Percentiles rank a stretch among this genome's conserved stretches.
Conservation (phyloP, 2,797 vertebrate species). For the Peromyscus nudipes region DNA sequence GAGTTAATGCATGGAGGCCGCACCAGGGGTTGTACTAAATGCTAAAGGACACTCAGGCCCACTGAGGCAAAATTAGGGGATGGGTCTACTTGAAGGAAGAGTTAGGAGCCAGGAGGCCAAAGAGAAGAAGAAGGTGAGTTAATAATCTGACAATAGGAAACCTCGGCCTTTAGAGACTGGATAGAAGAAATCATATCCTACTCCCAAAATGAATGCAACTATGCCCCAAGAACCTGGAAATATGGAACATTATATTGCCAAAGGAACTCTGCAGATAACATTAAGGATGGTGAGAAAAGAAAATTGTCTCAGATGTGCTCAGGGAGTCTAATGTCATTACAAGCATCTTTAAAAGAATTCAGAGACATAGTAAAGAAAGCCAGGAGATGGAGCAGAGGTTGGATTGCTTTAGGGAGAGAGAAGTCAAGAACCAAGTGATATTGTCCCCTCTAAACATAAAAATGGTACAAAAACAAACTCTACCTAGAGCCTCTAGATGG, state of each 20-base stretch:
- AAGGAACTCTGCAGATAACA: neutral
- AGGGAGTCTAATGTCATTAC: neutral
- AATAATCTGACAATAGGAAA: neutral
- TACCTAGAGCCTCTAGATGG: neutral
- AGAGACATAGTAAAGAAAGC: neutral
- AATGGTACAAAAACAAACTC: neutral
- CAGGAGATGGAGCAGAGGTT: neutral
- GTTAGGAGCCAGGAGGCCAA: neutral
- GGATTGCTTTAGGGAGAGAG: neutral
- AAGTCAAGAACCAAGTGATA: neutral
- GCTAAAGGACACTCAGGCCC: neutral
- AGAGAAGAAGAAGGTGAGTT: neutral
- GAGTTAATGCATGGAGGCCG: neutral
- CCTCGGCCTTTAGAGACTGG: neutral
- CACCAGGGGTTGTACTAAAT: neutral
- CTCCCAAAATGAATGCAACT: neutral
- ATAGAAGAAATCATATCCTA: neutral
- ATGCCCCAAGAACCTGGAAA: neutral
- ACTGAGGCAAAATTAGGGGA: neutral
- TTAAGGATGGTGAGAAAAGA: neutral
- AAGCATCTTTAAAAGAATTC: neutral
- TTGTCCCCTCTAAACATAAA: neutral
- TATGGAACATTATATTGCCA: neutral
- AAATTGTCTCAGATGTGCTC: no score
- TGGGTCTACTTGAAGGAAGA: neutral